Base-by-base conservation (phyloP, 2,888 invertebrate species). In the Eremobia ochroleuca region DNA sequence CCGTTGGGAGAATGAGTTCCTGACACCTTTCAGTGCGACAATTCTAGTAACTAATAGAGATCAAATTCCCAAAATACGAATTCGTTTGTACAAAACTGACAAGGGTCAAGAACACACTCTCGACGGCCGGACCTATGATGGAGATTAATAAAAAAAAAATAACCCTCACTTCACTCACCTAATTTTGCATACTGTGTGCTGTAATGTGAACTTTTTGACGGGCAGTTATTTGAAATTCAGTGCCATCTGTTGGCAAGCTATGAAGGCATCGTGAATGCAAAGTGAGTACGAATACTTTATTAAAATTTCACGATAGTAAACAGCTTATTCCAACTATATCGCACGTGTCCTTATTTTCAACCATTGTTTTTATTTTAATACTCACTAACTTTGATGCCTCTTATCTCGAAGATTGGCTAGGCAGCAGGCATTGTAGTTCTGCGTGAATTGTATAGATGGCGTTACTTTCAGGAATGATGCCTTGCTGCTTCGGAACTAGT, bases 361-460 rank as follows among this genome's bases (percentile, higher is more conserved):
- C 9, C 2, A n/a, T 15, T 46, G 34, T 13, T 8, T 34, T 25
- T n/a, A 37, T 6, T 59, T 8, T 59, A 31, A 15, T 1, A 11
- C 15, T 43, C 2, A 68, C 11, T n/a, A 52, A 40, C 13, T 61
- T 58, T 40, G 2, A 40, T 9, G 15, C 2, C 9, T n/a, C 13
- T 5, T 28, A 34, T 37, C 46, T 65, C 65, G 40, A 28, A 59
- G 25, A n/a, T 59, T 65, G 40, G 70, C 18, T 46, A 69, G 9
- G 31, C 15, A 40, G 66, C 37, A 46, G 43, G 21, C 70, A 52
- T 70, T 49, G 52, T 87, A 74, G 58, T 88, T 79, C 67, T 25
- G 4, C 1, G 58, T 58, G 8, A 40, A 21, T 81, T 71, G 55
- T 68, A 85, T 84, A 92, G 92, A 91, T 92, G 92, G 91, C 92